These are phyloP conservation scores for Nesoenas mayeri DNA, from an alignment of 2,113 vertebrate species.

Conservation along the genomic window DNA sequence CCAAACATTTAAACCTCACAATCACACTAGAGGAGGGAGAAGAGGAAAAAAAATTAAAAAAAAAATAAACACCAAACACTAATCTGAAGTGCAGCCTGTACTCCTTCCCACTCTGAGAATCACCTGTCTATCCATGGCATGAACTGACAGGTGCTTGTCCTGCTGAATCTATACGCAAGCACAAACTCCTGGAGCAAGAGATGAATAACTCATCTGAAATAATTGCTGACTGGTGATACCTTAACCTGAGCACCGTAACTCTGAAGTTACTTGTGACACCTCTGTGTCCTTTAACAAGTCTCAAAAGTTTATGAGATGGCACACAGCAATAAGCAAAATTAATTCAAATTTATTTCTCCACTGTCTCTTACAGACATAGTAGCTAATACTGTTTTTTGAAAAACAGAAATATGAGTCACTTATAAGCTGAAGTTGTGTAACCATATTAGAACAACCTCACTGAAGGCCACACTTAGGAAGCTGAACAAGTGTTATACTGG, in stretches of 20 bases:
- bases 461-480: background rate
- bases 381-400: background rate
- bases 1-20: background rate
- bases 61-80: background rate
- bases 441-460: background rate
- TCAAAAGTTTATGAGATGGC: background rate
- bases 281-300: background rate
- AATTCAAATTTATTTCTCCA: background rate
- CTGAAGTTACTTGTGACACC: background rate
- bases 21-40: background rate
- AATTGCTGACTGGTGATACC: background rate
- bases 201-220: background rate
- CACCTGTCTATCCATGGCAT: rapidly evolving
- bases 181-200: background rate
- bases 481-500: background rate
- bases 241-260: rapidly evolving
- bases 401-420: background rate
- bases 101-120: background rate
- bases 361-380: background rate
- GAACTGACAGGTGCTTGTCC: background rate
- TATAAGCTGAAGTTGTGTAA: background rate
- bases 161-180: background rate
- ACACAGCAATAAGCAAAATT: background rate
- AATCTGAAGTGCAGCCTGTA: background rate
- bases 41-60: too few relatives aligned